Evolutionary conservation across 2,113 vertebrate species (phyloP).

Genomic region (Protomyctophum bolini): DNA sequence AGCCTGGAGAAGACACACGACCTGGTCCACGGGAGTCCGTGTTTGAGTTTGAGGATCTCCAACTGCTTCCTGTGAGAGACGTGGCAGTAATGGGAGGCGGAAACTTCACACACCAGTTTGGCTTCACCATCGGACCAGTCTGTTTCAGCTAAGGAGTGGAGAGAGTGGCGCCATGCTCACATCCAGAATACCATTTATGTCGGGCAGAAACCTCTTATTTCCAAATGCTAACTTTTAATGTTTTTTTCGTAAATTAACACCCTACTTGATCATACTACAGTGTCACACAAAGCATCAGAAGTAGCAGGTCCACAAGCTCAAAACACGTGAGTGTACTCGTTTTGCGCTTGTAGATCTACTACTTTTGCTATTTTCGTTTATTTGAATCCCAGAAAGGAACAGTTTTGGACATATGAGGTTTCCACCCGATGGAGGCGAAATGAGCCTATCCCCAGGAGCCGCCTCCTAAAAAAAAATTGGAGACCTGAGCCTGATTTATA

Average conservation of each 20-base stretch:
- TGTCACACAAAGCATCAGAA: too few relatives aligned
- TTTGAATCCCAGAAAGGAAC: too few relatives aligned
- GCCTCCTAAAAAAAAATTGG: conserved; percentile 8
- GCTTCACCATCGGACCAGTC: conserved; percentile 85
- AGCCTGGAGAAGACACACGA: conserved; percentile 70
- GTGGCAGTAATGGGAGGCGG: conserved; percentile 79
- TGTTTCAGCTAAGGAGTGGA: conserved; percentile 84
- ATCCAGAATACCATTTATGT: neutral
- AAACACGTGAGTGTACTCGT: too few relatives aligned
- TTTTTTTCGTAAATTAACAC: too few relatives aligned
- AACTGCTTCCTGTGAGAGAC: conserved; percentile 86
- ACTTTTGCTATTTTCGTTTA: too few relatives aligned
- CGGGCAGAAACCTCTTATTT: too few relatives aligned
- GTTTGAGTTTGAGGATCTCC: conserved; percentile 84
- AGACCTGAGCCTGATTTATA: neutral
- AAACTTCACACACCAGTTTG: conserved; percentile 75
- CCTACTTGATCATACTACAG: too few relatives aligned
- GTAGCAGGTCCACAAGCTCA: too few relatives aligned
- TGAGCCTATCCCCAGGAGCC: conserved; percentile 22
- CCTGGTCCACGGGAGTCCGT: conserved; percentile 77
- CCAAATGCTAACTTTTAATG: too few relatives aligned
- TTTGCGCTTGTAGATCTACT: too few relatives aligned
- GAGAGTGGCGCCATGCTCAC: neutral
- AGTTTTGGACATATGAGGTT: too few relatives aligned
- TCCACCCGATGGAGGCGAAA: neutral